Conservation (phyloP, 2,113 vertebrate genomes). For the Eulacestoma nigropectus region DNA sequence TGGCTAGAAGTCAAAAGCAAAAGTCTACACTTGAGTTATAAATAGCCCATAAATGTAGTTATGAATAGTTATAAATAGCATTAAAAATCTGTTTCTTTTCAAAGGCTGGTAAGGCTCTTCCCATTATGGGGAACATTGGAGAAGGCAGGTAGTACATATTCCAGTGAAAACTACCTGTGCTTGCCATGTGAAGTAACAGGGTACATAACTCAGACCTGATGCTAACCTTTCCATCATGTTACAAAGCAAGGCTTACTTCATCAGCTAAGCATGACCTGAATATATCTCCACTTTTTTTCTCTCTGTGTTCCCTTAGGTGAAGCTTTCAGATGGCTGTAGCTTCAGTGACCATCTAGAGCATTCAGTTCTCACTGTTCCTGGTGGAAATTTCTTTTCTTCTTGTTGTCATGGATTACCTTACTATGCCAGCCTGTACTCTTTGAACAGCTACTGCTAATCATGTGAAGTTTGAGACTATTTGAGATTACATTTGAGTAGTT, state of each 20-base stretch:
- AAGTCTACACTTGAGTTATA: neutral
- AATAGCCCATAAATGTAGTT: neutral
- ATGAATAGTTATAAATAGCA: neutral
- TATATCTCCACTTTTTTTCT: neutral
- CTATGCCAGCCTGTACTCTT: neutral
- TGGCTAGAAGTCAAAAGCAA: neutral
- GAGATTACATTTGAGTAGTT: neutral
- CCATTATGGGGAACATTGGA: neutral
- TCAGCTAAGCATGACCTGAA: neutral
- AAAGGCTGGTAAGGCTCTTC: neutral
- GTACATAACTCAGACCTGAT: neutral
- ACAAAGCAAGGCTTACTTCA: neutral
- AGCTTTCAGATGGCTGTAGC: neutral
- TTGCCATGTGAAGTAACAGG: neutral
- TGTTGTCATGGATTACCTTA: neutral
- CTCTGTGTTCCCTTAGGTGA: neutral
- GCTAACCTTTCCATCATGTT: neutral
- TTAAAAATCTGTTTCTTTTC: neutral
- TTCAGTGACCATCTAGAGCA: neutral
- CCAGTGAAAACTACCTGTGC: neutral
- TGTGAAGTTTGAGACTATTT: neutral
- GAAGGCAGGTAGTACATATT: neutral
- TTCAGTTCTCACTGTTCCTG: neutral
- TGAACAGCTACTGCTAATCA: neutral
- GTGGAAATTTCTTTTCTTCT: neutral